Conservation (phyloP, 2,888 invertebrate genomes). For the Euproctis similis region DNA sequence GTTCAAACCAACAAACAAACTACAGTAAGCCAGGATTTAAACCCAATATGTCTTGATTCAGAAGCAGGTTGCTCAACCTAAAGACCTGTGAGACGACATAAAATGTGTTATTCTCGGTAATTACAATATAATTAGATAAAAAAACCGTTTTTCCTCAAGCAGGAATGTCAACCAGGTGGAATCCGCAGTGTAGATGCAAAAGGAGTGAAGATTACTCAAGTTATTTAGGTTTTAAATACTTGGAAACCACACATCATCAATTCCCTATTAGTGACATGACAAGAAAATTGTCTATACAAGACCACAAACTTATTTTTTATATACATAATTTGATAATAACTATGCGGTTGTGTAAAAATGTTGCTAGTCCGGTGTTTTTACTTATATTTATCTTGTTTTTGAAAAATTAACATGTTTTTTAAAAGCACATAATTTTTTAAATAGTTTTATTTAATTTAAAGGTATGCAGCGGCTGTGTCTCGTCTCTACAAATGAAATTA, state of each 20-base stretch:
- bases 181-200: slow-evolving; percentile 27
- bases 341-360: slow-evolving; percentile 12
- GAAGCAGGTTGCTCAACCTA: no score
- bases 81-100: no score
- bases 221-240: slow-evolving; percentile 26
- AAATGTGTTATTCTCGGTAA: no score
- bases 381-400: no score
- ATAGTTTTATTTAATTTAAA: no score
- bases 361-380: slow-evolving; percentile 15
- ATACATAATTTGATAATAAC: slow-evolving; percentile 20
- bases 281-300: slow-evolving; percentile 29
- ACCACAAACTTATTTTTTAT: slow-evolving; percentile 20
- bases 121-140: slow-evolving; percentile 23
- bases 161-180: slow-evolving; percentile 22
- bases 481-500: no score
- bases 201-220: slow-evolving; percentile 27
- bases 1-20: no score
- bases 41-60: no score
- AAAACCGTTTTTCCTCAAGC: slow-evolving; percentile 11
- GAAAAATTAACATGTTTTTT: no score
- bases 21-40: no score
- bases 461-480: no score
- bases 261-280: slow-evolving; percentile 32
- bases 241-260: slow-evolving; percentile 34
- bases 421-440: no score